Base-by-base conservation (phyloP, 2,888 invertebrate species). In the Phragmatobia fuliginosa region DNA sequence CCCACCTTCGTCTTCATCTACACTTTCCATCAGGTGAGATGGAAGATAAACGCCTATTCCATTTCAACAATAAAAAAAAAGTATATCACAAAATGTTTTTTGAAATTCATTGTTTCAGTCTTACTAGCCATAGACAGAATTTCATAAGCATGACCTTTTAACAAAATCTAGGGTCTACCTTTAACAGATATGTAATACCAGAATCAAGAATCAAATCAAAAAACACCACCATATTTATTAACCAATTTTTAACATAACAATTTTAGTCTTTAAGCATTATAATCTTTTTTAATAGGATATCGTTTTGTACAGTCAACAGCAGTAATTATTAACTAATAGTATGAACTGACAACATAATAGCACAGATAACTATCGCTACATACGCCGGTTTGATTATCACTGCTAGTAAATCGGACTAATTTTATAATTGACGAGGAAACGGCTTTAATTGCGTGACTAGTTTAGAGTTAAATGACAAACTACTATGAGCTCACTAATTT, bases 381-480 rank as follows among this genome's bases (percentile, higher is more conserved):
- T 18, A 38, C 38, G 28, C 38, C 21, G 21, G 18, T 28, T 62
- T 62, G 36, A 62, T 41, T 62, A 62, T 41, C 38, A 28, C 41
- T 8, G 31, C 28, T 6, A 21, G 18, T 56, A 21, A 62, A 28
- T 62, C 41, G 41, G 3, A 49, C n/a, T 33, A 49, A 63, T 63
- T 49, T 63, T 45, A 63, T 63, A 63, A 63, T 63, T 45, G 45
- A 56, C 32, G 14, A 41, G 7, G 11, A 66, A 41, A 36, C 32
- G 14, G 59, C n/a, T 52, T 25, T 21, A 31, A 45, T 59, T 41
- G 31, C 38, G 38, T 59, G 38, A 32, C 41, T 41, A 65, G 21
- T 64, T 56, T 28, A 45, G n/a, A 45, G 3, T 63, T 63, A 49
- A 63, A 63, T 63, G 32, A 25, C n/a, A 63, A 45, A 49, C n/a